Evolutionary conservation across 2,888 invertebrate genomes (phyloP), one percentile per base, ranked within the genome.

Genomic region (Chesias legatella): DNA sequence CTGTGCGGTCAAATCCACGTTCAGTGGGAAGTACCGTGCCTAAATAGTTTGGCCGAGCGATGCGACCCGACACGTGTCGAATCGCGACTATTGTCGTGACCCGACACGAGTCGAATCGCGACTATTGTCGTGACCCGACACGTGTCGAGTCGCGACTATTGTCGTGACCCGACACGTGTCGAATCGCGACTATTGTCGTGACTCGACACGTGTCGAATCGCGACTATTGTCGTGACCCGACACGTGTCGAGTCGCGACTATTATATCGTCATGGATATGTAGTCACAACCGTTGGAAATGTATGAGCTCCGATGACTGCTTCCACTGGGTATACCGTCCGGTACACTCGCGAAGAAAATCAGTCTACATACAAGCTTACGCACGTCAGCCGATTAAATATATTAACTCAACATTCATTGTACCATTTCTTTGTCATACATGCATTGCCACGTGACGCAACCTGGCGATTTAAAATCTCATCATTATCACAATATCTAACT

Each of bases 401-500:
- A 72, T 67, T 72, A 71, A 72, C 62, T 69, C 76, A 77, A 77
- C 76, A 76, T 80, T 81, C 84, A 85, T 85, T 85, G 86, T 86
- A 86, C 86, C 86, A 74, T 72, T 70, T 59, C 63, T 76, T 74
- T 74, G 69, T 79, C 67, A 75, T 71, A 62, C 73, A 76, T 77
- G 77, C 76, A 69, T 69, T 68, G 77, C 74, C 73, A 68, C 66
- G 58, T 63, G 57, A 48, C 43, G 48, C 53, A 63, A 66, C 70
- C 75, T 72, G 77, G 71, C 77, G 75, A 73, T 74, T 73, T 73
- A 67, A 76, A 88, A 86, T 88, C 86, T 88, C 86, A 85, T 79
- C 76, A 73, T 80, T 88, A 88, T 88, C 86, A 88, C 86, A 85
- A 76, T 80, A 78, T 77, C 75, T 85, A 84, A 78, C 79, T 85